Evolutionary conservation across 2,113 vertebrate genomes (phyloP).

Genomic region (Phaethornis superciliosus): DNA sequence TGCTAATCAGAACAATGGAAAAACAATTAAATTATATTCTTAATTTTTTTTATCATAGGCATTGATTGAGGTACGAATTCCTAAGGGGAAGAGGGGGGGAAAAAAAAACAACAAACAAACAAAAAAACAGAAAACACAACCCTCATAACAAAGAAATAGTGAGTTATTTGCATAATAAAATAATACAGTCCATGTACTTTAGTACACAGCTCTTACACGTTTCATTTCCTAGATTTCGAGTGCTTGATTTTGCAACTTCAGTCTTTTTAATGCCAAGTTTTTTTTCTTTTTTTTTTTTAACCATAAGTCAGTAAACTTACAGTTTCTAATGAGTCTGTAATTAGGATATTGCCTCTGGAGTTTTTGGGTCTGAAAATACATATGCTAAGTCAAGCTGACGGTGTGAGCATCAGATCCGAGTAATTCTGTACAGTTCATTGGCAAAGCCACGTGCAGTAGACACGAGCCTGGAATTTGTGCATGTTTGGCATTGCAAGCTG

Average conservation of each 20-base stretch:
- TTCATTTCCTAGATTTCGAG: not conserved
- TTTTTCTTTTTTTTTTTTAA: not conserved
- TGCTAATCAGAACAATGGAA: not conserved
- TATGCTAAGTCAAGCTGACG: accelerated
- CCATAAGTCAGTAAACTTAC: not conserved
- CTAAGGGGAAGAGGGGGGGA: not conserved
- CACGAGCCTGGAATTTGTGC: not conserved
- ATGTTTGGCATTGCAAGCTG: not conserved
- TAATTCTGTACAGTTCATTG: not conserved
- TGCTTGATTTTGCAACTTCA: not conserved
- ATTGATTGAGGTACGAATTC: not conserved
- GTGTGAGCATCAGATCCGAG: not conserved
- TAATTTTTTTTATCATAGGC: not conserved
- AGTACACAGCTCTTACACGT: not conserved
- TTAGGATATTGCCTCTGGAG: not conserved
- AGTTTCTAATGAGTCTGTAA: not conserved
- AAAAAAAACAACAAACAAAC: not conserved
- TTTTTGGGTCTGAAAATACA: not conserved
- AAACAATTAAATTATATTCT: not conserved
- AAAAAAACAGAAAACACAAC: not conserved
- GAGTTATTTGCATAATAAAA: not conserved
- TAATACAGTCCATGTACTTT: not conserved
- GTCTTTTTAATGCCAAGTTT: not conserved
- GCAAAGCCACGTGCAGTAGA: not conserved
- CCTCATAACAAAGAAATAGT: not conserved